Evolutionary conservation across 2,797 vertebrate genomes (phyloP), one percentile per base, ranked within the genome.

Genomic region (Cebuella pygmaea): DNA sequence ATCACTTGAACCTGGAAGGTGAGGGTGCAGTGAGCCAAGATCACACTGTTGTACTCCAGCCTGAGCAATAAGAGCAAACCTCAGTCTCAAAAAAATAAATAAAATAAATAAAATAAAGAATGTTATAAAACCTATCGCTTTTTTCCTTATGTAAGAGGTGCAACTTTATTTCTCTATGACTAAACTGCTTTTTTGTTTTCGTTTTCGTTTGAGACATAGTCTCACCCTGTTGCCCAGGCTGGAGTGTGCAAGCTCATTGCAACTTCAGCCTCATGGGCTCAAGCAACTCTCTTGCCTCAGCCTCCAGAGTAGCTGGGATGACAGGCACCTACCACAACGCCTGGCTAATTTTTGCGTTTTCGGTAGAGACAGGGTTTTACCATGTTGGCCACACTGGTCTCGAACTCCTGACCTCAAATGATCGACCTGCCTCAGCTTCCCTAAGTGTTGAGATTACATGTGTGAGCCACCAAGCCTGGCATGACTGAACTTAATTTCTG

Each of bases 161-260:
- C 17, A 90, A 94, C 41, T 83, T 90, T 67, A 48, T 87, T 94
- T 92, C 59, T 93, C 44, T 92, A 57, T 64, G 20, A 93, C 19
- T 85, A 22, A 93, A 50, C 70, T 59, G 1, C 33, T 67, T 64
- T 64, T 64, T 15, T 33, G 14, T 33, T n/a, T n/a, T 33, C 1
- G 7, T 67, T 67, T 64, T 64, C 5, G 33, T 67, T 67, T n/a
- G 33, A n/a, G 15, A 67, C 61, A n/a, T n/a, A 67, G 61, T 67
- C 15, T 67, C 61, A 67, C 15, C 33, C 33, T n/a, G 61, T 33
- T 4, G 1, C 15, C 33, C 33, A 19, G 30, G 33, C 15, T n/a
- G 61, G 33, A 67, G 61, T n/a, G 15, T 67, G 61, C 61, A 67
- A 67, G 33, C 33, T n/a, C 33, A 67, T 30, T 67, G 61, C 33